Evolutionary conservation across 2,888 invertebrate genomes (phyloP).

Genomic region (Nomada lathburiana): DNA sequence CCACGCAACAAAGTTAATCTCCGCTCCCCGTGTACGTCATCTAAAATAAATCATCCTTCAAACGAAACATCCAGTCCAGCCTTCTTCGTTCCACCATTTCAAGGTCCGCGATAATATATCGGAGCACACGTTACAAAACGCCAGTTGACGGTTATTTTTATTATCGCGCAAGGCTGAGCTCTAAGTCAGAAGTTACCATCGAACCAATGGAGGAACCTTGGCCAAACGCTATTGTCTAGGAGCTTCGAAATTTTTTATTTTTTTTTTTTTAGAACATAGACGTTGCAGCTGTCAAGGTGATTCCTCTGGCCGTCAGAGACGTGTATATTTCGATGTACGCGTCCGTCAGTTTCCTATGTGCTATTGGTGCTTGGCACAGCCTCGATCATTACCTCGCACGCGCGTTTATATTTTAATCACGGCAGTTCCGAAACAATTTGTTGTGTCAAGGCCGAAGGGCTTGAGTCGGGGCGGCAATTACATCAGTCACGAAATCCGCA

Average conservation of each 20-base stretch:
- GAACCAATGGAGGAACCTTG: slow-evolving; percentile 39
- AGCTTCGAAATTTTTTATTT: slow-evolving; percentile 22
- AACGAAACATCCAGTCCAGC: neutral
- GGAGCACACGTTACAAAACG: slow-evolving; percentile 28
- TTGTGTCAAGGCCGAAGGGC: slow-evolving; percentile 83
- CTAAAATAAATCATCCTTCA: neutral
- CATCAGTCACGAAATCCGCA: slow-evolving; percentile 84
- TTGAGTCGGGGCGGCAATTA: slow-evolving; percentile 80
- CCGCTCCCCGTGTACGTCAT: neutral
- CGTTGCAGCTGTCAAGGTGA: slow-evolving; percentile 40
- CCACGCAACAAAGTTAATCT: neutral
- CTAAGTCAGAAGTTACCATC: slow-evolving; percentile 4
- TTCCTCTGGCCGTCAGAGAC: neutral
- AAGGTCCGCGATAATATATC: neutral
- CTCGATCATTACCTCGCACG: slow-evolving; percentile 80
- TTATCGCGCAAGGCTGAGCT: slow-evolving; percentile 49
- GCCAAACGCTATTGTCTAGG: slow-evolving; percentile 12
- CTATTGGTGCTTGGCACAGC: slow-evolving; percentile 83
- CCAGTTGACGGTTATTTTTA: slow-evolving; percentile 49
- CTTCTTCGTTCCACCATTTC: neutral
- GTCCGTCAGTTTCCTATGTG: slow-evolving; percentile 62
- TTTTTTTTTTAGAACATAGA: neutral
- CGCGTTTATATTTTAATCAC: slow-evolving; percentile 83
- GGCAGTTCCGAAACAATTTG: slow-evolving; percentile 84
- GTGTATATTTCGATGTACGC: slow-evolving; percentile 45